Base-by-base conservation (phyloP, 2,888 invertebrate species). In the Ormyrus labotus region DNA sequence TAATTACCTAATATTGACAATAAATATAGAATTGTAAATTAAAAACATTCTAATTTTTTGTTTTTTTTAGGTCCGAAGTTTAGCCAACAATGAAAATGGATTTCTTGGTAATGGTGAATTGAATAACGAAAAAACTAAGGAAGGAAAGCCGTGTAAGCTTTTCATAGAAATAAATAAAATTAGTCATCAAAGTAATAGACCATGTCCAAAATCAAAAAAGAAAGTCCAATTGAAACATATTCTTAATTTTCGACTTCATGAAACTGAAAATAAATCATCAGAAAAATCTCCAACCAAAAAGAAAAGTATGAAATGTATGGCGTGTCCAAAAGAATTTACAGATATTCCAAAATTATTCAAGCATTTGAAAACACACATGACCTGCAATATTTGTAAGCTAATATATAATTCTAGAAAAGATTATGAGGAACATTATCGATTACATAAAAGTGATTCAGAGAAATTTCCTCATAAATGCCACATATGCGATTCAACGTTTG, bases 381-480 rank as follows among this genome's bases (percentile, higher is more conserved):
- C 84, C 0, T 90, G 90, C 75, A 85, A 87, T 51, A 87, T 87
- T 64, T 90, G 89, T 75, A 83, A 85, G 11, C 83, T 82, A 0
- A 85, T 84, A 72, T 88, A 85, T 58, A 82, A 70, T 13, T 82
- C 86, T 0, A 84, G 84, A 82, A 34, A 83, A 3, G 57, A 81
- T 11, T 85, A 83, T 60, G 84, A 87, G 9, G 85, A 84, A 34
- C 89, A 89, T 55, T 57, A n/a, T 13, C 47, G 53, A 65, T n/a
- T 80, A 11, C 82, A 82, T 55, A 6, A 13, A 48, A 76, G 60
- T 65, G n/a, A 47, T 13, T 69, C 78, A 19, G 75, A 81, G 45
- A 68, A 83, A 63, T 84, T 85, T 75, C 86, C 87, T 0, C 87
- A 87, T 68, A 88, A 89, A 69, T 89, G 89, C 76, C 87, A 88